Evolutionary conservation across 2,113 vertebrate species (phyloP).

Genomic region (Sminthopsis crassicaudata): DNA sequence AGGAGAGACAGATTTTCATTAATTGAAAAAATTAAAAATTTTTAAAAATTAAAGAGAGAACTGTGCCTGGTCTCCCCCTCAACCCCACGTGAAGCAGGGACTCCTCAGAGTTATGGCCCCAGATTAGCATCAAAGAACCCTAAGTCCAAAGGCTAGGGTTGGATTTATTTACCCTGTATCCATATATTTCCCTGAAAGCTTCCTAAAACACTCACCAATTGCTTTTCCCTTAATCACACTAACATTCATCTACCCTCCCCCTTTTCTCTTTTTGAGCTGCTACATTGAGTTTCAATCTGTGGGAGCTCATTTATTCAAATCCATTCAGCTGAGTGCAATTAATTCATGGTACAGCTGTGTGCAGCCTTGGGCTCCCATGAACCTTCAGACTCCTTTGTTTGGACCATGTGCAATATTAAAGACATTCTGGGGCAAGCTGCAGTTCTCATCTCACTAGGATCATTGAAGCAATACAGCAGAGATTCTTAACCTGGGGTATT

Average conservation of each 20-base stretch:
- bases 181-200: background rate
- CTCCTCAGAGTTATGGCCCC: background rate
- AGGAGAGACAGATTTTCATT: background rate
- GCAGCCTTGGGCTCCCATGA: background rate
- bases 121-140: background rate
- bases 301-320: constrained; percentile 2
- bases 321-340: background rate
- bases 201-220: background rate
- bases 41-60: background rate
- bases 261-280: background rate
- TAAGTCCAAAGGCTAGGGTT: background rate
- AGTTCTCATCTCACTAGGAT: background rate
- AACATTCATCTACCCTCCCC: background rate
- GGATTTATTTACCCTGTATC: background rate
- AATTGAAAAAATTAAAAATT: background rate
- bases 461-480: background rate
- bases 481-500: background rate
- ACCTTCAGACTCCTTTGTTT: background rate
- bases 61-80: background rate
- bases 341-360: background rate
- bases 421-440: background rate
- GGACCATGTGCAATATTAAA: background rate
- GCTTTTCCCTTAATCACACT: background rate
- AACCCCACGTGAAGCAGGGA: too few species aligned
- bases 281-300: background rate